phyloP scores from a whole-genome alignment of 2,888 invertebrate species.

The Hirtodrosophila trivittata region DNA sequence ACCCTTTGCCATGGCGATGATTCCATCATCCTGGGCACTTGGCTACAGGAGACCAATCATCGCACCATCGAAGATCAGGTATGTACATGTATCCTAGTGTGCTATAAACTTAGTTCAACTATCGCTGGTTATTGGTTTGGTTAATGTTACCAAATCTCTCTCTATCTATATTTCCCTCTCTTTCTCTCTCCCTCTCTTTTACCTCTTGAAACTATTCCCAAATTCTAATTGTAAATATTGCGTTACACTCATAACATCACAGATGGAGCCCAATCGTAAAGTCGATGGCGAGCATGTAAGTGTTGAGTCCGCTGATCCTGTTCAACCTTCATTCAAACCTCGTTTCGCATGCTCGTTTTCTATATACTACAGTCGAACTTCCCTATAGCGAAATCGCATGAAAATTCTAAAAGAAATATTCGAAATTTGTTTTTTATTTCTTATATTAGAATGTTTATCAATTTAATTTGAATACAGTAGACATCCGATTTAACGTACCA shows the following conservation, averaged over 20 bases:
- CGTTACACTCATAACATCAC: slow-evolving; percentile 40
- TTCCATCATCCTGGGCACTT: slow-evolving; percentile 95
- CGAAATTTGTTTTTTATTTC: neutral
- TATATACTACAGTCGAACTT: too few species aligned
- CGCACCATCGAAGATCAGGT: slow-evolving; percentile 99
- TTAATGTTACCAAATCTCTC: slow-evolving; percentile 20
- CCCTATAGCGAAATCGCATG: too few species aligned
- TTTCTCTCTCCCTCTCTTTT: slow-evolving; percentile 13
- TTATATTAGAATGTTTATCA: neutral
- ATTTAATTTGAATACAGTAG: too few species aligned
- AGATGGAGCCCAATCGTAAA: slow-evolving; percentile 94
- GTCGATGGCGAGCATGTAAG: slow-evolving; percentile 93
- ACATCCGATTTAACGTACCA: too few species aligned
- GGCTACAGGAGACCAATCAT: slow-evolving; percentile 98
- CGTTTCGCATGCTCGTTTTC: slow-evolving; percentile 20
- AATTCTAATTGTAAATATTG: slow-evolving; percentile 16
- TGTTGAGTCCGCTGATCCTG: slow-evolving; percentile 66
- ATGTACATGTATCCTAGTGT: slow-evolving; percentile 1
- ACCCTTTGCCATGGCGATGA: slow-evolving; percentile 94
- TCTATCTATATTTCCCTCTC: slow-evolving; percentile 9
- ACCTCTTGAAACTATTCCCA: slow-evolving; percentile 22
- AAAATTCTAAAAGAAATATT: too few species aligned
- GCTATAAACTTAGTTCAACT: neutral
- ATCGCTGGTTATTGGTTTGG: neutral
- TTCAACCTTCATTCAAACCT: slow-evolving; percentile 12